phyloP scores from a whole-genome alignment of 2,797 vertebrate species.

The Halcyon badia region DNA sequence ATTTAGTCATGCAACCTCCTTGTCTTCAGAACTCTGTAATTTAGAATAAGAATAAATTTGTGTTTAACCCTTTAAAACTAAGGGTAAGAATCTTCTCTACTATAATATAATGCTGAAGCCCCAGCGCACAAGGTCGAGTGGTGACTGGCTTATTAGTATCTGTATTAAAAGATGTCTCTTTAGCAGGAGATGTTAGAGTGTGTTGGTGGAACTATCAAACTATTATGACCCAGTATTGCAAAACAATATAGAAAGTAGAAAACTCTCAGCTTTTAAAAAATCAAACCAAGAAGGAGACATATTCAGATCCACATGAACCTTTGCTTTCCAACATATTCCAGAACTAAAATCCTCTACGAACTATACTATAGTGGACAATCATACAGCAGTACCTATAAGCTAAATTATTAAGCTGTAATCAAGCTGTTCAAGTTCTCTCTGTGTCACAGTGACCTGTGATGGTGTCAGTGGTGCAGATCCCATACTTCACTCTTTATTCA shows the following conservation, averaged over 20 bases:
- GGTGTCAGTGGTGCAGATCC: not conserved
- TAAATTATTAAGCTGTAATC: not conserved
- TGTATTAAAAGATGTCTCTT: not conserved
- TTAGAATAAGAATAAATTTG: not conserved
- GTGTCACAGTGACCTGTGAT: not conserved
- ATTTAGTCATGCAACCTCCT: not conserved
- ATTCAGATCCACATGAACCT: not conserved
- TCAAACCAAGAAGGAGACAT: not conserved
- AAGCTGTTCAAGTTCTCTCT: not conserved
- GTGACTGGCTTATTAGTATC: not conserved
- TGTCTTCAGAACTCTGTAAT: not conserved
- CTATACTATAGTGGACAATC: not conserved
- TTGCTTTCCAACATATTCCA: not conserved
- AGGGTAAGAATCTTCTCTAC: not conserved
- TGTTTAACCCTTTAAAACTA: not conserved
- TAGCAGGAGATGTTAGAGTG: not conserved
- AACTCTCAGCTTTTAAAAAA: not conserved
- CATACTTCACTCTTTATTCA: not conserved
- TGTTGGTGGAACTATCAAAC: not conserved
- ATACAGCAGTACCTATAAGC: not conserved
- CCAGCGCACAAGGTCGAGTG: not conserved
- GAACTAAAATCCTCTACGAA: not conserved
- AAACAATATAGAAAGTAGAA: not conserved
- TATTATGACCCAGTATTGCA: accelerated
- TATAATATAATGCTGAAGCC: not conserved